These are phyloP conservation scores for Vireo griseus DNA, from an alignment of 2,797 vertebrate genomes.

Conservation along the genomic window DNA sequence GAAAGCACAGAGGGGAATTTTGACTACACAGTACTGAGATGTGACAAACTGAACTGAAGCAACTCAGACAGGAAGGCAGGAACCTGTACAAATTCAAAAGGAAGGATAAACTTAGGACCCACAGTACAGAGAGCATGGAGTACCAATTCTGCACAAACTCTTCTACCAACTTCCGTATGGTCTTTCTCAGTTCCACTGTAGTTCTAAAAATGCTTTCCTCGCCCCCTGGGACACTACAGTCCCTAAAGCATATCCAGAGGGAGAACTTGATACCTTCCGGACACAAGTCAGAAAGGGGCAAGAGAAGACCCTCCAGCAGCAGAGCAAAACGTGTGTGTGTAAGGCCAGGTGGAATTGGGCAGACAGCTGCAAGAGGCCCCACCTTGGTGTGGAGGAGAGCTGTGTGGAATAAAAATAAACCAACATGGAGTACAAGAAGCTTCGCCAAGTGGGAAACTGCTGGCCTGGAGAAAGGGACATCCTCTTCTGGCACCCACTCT, in stretches of 20 bases:
- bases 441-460: neutral
- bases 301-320: neutral
- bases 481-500: neutral
- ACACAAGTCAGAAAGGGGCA: neutral
- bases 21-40: neutral
- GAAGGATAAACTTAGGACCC: neutral
- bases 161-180: neutral
- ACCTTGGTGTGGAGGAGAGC: neutral
- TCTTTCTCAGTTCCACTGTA: neutral
- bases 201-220: neutral
- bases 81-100: neutral
- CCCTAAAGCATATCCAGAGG: neutral
- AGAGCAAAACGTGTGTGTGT: neutral
- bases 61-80: neutral
- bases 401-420: neutral
- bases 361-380: neutral
- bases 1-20: neutral
- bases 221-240: neutral
- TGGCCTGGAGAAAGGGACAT: neutral
- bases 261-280: neutral
- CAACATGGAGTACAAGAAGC: neutral
- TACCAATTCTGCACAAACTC: neutral
- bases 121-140: neutral
- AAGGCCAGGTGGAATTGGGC: neutral
- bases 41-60: neutral